A percentile compares a stretch with the other conserved stretches of the same genome.
Conservation (phyloP, 2,113 vertebrate genomes). For the Muscicapa adusta region DNA sequence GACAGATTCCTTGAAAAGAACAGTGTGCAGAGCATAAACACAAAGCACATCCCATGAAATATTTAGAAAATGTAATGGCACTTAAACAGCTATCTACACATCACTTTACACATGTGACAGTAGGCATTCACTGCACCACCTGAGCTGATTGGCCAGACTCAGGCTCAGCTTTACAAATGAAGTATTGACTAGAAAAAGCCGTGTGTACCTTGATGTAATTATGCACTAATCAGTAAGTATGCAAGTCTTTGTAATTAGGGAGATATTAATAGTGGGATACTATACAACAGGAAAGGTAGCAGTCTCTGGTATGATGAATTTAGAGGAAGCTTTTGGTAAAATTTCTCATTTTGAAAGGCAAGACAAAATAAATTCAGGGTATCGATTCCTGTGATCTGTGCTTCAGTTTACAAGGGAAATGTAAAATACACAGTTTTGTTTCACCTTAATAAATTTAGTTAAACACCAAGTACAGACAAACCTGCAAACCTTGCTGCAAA, state of each 20-base stretch:
- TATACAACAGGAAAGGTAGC: background rate
- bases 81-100: rapidly evolving
- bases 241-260: background rate
- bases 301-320: background rate
- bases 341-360: background rate
- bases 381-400: background rate
- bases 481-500: background rate
- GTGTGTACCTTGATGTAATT: background rate
- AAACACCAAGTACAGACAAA: background rate
- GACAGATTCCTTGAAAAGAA: background rate
- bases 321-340: background rate
- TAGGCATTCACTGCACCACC: background rate
- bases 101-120: rapidly evolving
- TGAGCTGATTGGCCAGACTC: background rate
- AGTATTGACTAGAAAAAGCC: background rate
- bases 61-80: background rate
- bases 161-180: background rate
- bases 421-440: background rate
- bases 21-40: background rate
- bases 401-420: background rate
- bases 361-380: background rate
- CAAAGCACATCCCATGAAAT: background rate
- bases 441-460: background rate
- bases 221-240: background rate
- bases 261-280: background rate